Conservation (phyloP, 2,113 vertebrate genomes). For the Copsychus sechellarum region DNA sequence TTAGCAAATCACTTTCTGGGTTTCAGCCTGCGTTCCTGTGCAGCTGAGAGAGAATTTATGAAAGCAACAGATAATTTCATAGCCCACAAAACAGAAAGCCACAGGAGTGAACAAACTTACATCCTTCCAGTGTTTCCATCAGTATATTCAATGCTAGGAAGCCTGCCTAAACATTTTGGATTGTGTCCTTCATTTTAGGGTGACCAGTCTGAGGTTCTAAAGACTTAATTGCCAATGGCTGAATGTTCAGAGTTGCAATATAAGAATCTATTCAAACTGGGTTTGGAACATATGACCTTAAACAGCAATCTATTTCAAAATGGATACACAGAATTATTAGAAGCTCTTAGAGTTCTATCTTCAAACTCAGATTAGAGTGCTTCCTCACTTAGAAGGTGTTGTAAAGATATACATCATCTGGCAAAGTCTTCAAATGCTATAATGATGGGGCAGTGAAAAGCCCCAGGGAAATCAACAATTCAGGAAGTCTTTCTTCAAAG, state of each 20-base stretch:
- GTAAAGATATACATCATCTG: background rate
- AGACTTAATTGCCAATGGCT: background rate
- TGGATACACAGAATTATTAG: background rate
- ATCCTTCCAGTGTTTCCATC: background rate
- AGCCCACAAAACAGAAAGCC: background rate
- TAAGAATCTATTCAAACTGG: background rate
- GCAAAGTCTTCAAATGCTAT: background rate
- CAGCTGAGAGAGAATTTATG: background rate
- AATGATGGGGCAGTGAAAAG: background rate
- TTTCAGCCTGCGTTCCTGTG: background rate
- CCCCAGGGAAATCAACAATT: background rate
- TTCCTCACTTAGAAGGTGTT: background rate
- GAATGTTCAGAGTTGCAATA: background rate
- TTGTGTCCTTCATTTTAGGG: background rate
- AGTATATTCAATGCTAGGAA: background rate
- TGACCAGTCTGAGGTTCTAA: background rate
- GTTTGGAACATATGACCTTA: background rate
- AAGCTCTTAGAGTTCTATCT: background rate
- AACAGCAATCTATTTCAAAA: background rate
- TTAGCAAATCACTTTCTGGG: too few species aligned
- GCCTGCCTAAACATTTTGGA: background rate
- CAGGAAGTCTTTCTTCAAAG: background rate
- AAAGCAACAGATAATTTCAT: background rate
- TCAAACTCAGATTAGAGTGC: background rate
- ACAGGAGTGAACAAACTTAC: rapidly evolving